These are phyloP conservation scores for Battus philenor DNA, from an alignment of 1,140 invertebrate species.

Conservation along the genomic window DNA sequence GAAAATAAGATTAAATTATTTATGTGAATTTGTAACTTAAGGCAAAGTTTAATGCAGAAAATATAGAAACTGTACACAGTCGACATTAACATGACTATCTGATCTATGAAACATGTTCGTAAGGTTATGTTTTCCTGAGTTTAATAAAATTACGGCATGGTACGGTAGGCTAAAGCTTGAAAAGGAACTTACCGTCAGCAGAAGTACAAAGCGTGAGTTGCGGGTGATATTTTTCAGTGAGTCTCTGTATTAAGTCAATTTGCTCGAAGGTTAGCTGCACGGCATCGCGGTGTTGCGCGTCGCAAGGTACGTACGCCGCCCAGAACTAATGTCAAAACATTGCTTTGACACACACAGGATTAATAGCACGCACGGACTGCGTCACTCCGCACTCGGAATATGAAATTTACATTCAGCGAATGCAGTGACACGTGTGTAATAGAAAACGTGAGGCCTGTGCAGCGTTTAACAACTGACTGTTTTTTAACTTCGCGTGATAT, in stretches of 20 bases:
- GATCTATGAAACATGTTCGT: too few relatives aligned
- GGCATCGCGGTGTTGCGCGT: constrained; percentile 89
- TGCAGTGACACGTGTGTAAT: constrained; percentile 45
- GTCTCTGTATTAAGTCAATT: constrained; percentile 89
- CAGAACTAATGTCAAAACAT: constrained; percentile 82
- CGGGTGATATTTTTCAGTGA: constrained; percentile 87
- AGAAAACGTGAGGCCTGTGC: constrained; percentile 38
- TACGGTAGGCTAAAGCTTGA: too few relatives aligned
- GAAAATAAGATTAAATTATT: too few relatives aligned
- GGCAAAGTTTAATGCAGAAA: too few relatives aligned
- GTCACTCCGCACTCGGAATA: constrained; percentile 31
- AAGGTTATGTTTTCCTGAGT: too few relatives aligned
- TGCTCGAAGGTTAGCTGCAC: constrained; percentile 91
- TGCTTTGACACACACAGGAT: constrained; percentile 18
- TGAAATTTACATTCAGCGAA: constrained; percentile 34
- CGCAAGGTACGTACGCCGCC: constrained; percentile 91
- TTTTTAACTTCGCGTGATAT: constrained; percentile 14
- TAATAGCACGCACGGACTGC: constrained; percentile 55
- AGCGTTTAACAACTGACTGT: constrained; percentile 20
- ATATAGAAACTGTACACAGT: too few relatives aligned
- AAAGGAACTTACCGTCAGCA: constrained; percentile 79
- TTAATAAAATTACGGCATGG: too few relatives aligned
- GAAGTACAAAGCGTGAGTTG: constrained; percentile 86
- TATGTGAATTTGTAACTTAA: too few relatives aligned
- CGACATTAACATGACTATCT: too few relatives aligned